Base-by-base conservation (phyloP, 2,797 vertebrate species). In the Pantherophis vulpinus region DNA sequence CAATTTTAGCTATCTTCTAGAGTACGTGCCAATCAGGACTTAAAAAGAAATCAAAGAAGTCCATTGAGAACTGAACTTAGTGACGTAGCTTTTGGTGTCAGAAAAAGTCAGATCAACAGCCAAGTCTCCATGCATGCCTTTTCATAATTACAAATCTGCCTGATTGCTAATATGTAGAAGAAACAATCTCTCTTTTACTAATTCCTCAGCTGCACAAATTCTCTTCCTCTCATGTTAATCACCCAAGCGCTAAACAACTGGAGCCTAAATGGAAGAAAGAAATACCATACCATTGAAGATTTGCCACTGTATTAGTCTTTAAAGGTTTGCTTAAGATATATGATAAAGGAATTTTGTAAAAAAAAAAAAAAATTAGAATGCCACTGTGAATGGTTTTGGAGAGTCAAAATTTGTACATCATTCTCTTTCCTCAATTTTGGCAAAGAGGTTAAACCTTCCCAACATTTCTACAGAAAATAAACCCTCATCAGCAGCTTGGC, bases 71-170 rank as follows among this genome's bases (percentile, higher is more conserved):
- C 27, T 86, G 70, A 94, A 94, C 2, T 11, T 29, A 59, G 87
- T 29, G 87, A 91, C 60, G 54, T 70, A 87, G 61, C 29, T 66
- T 92, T 90, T 66, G 18, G 51, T 86, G n/a, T 47, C 42, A 42
- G 42, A 42, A 42, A 42, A 42, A 42, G 42, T 42, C 42, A 42
- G 42, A 51, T 29, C 92, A 14, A 74, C 6, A 59, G 70, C 54
- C 90, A 93, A 93, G 51, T 63, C 83, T 92, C 63, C 63, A n/a
- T 29, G 20, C 63, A 47, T 87, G 60, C 63, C 63, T 87, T 90
- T 83, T 88, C 58, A 93, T 90, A 87, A 88, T 90, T 93, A 83
- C 63, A 94, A 93, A 94, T 94, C 90, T 94, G 79, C 63, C 25
- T 54, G 88, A 88, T 55, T 51, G n/a, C 23, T 55, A 91, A 87